Evolutionary conservation across 2,113 vertebrate genomes (phyloP), one percentile per base, ranked within the genome.

Genomic region (Diadophis punctatus): DNA sequence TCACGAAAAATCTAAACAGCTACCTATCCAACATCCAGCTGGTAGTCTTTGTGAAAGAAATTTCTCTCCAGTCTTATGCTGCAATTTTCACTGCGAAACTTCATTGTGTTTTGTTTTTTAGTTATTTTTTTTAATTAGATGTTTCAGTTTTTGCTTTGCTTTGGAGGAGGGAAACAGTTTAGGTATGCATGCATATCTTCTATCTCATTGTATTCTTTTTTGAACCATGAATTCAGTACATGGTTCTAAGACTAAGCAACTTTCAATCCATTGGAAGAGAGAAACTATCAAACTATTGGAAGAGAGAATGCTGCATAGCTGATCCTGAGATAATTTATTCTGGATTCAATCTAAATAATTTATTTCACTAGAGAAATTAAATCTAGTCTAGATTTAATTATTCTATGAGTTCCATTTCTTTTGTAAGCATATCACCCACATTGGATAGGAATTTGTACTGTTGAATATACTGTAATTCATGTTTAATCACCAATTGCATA

Each of bases 201-300:
- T 86, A 53, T 46, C 39, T 27, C 39, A 25, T 8, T 91, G 22
- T 39, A 92, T 93, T 93, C 48, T 58, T 49, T 93, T 93, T 90
- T 93, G 87, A 87, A 91, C 92, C 93, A 80, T 93, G 92, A 96
- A 92, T 90, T 68, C 58, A 93, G 93, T 87, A 1, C 49, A 93
- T 95, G 93, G 95, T 96, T 95, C 94, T 96, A 94, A 94, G 96
- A 94, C 51, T 90, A 7, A 1, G 0, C 0, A 53, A n/a, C 93
- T 88, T 87, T 95, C 87, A 92, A 30, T 91, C 91, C 88, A 80
- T 86, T 90, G 93, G 3, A 86, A 91, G 91, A 90, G 18, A 86
- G 30, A 43, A 51, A 80, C n/a, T 1, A 60, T 88, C 89, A n/a
- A 68, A 86, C 4, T 51, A 11, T 51, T 51, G 51, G 51, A 51